A percentile compares a stretch with the other conserved stretches of the same genome.
Conservation (phyloP, 2,888 invertebrate genomes). For the Pristionchus fissidentatus region DNA sequence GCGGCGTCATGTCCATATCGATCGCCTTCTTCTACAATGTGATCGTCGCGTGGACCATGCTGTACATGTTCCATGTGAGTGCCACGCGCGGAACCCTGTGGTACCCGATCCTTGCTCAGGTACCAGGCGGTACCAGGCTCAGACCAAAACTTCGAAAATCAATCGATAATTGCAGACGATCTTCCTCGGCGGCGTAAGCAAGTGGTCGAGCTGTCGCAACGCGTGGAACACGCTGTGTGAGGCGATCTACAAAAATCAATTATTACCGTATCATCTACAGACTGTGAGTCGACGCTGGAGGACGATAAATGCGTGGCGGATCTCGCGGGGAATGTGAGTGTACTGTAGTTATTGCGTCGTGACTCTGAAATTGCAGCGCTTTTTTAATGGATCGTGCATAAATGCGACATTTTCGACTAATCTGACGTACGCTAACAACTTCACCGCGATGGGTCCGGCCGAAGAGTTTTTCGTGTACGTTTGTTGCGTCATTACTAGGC, state of each 20-base stretch:
- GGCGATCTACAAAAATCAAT: not conserved
- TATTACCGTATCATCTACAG: not conserved
- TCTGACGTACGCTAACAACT: not conserved
- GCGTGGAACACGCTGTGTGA: constrained; percentile 56
- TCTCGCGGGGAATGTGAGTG: not conserved
- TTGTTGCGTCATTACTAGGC: no score
- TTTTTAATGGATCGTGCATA: not conserved
- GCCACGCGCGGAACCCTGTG: not conserved
- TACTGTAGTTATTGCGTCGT: not conserved
- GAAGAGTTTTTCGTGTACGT: constrained; percentile 41
- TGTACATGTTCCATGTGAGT: constrained; percentile 59
- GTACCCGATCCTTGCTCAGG: not conserved
- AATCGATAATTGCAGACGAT: constrained; percentile 53
- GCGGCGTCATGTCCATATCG: constrained; percentile 91
- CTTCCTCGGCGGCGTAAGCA: constrained; percentile 53
- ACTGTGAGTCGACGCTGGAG: not conserved
- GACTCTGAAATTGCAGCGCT: not conserved
- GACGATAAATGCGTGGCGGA: not conserved
- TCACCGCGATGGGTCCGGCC: not conserved
- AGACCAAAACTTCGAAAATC: not conserved
- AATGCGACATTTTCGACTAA: not conserved
- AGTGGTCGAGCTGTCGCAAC: constrained; percentile 60
- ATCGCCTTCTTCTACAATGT: constrained; percentile 69
- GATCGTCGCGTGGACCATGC: constrained; percentile 66
- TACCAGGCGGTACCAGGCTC: not conserved